Conservation (phyloP, 1,140 invertebrate species). For the Chrysoperla carnea region DNA sequence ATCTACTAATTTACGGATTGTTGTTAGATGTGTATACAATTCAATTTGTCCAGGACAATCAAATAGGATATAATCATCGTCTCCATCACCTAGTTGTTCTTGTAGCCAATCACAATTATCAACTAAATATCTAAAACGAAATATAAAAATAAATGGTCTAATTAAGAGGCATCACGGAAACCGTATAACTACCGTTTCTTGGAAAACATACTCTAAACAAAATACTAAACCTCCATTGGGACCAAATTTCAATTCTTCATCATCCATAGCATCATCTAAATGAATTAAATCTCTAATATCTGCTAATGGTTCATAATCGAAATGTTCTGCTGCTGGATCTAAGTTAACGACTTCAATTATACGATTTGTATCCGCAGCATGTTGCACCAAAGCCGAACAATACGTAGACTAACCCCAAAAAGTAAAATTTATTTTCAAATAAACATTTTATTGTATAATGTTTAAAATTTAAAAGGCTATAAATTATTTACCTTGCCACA, state of each 20-base stretch:
- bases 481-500: slow-evolving; percentile 63
- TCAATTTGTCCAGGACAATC: slow-evolving; percentile 99
- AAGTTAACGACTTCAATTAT: slow-evolving; percentile 82
- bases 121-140: slow-evolving; percentile 67
- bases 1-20: slow-evolving; percentile 69
- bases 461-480: neutral
- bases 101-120: slow-evolving; percentile 85
- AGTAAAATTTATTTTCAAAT: slow-evolving; percentile 6
- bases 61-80: slow-evolving; percentile 93
- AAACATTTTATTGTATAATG: neutral
- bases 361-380: slow-evolving; percentile 57
- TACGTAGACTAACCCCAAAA: slow-evolving; percentile 71
- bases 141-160: neutral
- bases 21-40: slow-evolving; percentile 87
- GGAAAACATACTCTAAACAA: slow-evolving; percentile 73
- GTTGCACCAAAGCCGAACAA: slow-evolving; percentile 73
- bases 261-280: slow-evolving; percentile 93
- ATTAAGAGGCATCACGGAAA: neutral
- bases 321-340: slow-evolving; percentile 93
- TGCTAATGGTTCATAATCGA: slow-evolving; percentile 72
- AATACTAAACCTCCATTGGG: slow-evolving; percentile 96
- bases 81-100: slow-evolving; percentile 58
- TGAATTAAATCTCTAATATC: slow-evolving; percentile 91
- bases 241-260: slow-evolving; percentile 85
- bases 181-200: no score